These are phyloP conservation scores for Xestia c-nigrum DNA, from an alignment of 2,888 invertebrate genomes.

Conservation along the genomic window DNA sequence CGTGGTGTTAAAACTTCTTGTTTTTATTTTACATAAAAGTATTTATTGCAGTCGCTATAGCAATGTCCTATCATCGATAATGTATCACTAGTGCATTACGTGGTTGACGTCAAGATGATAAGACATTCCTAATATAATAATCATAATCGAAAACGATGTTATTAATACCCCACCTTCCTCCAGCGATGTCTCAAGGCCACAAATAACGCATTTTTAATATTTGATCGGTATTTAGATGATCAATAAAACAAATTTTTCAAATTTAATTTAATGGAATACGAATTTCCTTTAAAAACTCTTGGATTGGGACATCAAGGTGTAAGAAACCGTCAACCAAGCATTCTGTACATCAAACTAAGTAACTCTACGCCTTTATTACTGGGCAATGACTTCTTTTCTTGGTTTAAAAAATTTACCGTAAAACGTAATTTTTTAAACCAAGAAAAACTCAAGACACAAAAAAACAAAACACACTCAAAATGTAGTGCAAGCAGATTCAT, in stretches of 20 bases:
- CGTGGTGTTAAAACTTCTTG: no score
- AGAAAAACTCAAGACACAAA: no score
- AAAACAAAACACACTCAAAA: no score
- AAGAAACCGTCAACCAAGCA: no score
- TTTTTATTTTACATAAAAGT: neutral
- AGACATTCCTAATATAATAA: slow-evolving; percentile 5
- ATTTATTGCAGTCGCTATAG: neutral
- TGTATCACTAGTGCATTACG: slow-evolving; percentile 7
- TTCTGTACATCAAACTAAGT: no score
- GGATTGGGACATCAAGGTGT: neutral
- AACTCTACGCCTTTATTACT: no score
- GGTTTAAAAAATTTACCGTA: no score
- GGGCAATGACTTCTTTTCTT: no score
- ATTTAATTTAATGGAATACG: neutral
- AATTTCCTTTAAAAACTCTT: neutral
- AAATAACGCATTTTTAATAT: neutral
- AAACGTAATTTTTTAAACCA: no score
- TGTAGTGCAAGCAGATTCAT: no score
- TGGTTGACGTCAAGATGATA: slow-evolving; percentile 9
- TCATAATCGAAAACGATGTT: slow-evolving; percentile 11
- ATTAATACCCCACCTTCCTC: neutral
- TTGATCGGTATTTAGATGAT: neutral
- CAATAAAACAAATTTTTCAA: fast-evolving
- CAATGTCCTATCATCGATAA: neutral
- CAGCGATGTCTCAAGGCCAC: neutral